Percentiles rank a stretch among this genome's conserved stretches.
These are phyloP conservation scores for Hirtodrosophila histrioides DNA, from an alignment of 2,888 invertebrate species.

Conservation along the genomic window DNA sequence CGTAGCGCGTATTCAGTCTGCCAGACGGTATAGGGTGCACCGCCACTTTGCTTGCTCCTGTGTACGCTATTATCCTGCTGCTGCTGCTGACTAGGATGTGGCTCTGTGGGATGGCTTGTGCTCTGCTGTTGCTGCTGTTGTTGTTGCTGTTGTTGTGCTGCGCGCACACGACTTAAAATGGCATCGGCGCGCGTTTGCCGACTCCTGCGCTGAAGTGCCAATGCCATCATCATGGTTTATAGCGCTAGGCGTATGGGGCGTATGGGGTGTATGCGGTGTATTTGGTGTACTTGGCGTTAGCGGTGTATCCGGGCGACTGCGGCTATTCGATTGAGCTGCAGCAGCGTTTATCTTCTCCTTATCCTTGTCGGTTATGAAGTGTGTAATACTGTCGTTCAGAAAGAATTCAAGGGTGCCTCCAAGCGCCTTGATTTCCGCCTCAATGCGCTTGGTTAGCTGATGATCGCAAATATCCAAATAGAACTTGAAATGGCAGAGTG, in stretches of 20 bases:
- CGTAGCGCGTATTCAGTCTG: slow-evolving; percentile 86
- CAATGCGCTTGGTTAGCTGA: slow-evolving; percentile 87
- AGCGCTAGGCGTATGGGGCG: slow-evolving; percentile 51
- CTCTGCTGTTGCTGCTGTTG: not conserved
- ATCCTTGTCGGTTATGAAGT: slow-evolving; percentile 83
- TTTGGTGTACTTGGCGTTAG: slow-evolving; percentile 71
- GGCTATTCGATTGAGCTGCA: slow-evolving; percentile 32
- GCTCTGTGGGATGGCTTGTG: slow-evolving; percentile 2
- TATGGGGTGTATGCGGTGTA: slow-evolving; percentile 62
- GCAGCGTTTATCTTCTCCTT: slow-evolving; percentile 10
- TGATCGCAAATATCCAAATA: slow-evolving; percentile 91
- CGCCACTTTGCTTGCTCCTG: slow-evolving; percentile 14
- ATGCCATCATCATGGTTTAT: slow-evolving; percentile 53
- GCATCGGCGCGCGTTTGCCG: slow-evolving; percentile 88
- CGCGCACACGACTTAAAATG: slow-evolving; percentile 90
- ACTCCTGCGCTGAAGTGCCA: slow-evolving; percentile 44
- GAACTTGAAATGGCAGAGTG: slow-evolving; percentile 89
- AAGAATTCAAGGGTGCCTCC: slow-evolving; percentile 86
- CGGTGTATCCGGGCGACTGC: slow-evolving; percentile 60
- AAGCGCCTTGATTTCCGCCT: slow-evolving; percentile 89
- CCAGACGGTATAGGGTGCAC: slow-evolving; percentile 85
- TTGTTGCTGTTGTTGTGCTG: slow-evolving; percentile 48
- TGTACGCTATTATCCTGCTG: slow-evolving; percentile 43
- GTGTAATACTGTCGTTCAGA: slow-evolving; percentile 82
- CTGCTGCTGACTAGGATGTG: slow-evolving; percentile 14